Evolutionary conservation across 2,797 vertebrate genomes (phyloP).

Genomic region (Pitangus sulphuratus): DNA sequence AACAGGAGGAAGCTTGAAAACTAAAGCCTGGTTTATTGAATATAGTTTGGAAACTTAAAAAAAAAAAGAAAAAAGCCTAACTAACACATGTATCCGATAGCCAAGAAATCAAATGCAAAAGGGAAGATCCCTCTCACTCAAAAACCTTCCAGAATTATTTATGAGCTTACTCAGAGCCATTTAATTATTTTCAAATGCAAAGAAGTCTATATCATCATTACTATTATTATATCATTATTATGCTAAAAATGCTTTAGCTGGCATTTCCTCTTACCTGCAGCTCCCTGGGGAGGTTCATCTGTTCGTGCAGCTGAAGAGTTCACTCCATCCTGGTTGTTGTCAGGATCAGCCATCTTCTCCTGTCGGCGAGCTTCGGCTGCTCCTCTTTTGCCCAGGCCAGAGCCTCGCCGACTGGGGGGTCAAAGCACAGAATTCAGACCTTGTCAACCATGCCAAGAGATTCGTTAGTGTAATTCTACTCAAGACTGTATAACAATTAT

Average conservation of each 20-base stretch:
- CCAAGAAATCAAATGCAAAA: not conserved
- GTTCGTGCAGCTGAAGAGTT: conserved; percentile 94
- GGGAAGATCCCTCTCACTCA: not conserved
- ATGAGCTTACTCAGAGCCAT: not conserved
- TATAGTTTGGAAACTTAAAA: not conserved
- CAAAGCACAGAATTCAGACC: not conserved
- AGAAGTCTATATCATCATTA: not conserved
- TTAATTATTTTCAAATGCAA: not conserved
- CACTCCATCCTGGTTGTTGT: conserved; percentile 96
- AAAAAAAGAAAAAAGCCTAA: not conserved
- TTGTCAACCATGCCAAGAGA: not conserved
- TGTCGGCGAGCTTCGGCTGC: conserved; percentile 99
- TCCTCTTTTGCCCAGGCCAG: conserved; percentile 99
- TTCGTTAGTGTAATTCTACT: not conserved
- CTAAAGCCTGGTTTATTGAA: not conserved
- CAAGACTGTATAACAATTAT: not conserved
- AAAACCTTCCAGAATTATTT: not conserved
- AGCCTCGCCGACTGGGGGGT: conserved; percentile 94
- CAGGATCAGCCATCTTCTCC: conserved; percentile 99
- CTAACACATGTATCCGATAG: not conserved
- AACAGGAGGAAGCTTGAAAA: not conserved
- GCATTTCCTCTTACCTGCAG: conserved; percentile 84
- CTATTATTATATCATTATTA: not conserved
- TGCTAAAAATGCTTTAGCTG: not conserved
- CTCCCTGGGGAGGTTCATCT: conserved; percentile 95